phyloP scores from a whole-genome alignment of 2,113 vertebrate species.

The Percopsis transmontana region DNA sequence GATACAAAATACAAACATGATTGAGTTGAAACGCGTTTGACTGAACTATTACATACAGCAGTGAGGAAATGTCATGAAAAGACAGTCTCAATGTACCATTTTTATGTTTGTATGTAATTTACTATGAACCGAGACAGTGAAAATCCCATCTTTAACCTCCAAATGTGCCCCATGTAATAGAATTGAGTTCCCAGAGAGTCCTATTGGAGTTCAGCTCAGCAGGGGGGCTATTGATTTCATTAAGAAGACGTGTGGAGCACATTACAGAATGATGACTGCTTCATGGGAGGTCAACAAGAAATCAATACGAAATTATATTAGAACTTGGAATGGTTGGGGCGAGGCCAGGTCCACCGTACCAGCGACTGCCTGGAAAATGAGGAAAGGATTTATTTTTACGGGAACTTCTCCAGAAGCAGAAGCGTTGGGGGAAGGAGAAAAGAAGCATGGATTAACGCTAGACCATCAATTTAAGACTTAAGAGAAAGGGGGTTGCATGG shows the following conservation, averaged over 20 bases:
- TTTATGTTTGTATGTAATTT: conserved; percentile 16
- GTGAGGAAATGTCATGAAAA: not conserved
- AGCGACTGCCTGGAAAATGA: conserved; percentile 45
- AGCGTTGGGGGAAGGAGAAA: conserved; percentile 28
- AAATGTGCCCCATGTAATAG: conserved; percentile 51
- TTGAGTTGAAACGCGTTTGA: not conserved
- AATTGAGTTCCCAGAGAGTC: conserved; percentile 60
- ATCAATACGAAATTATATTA: conserved; percentile 84
- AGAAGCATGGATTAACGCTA: conserved; percentile 34
- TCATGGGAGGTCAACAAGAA: conserved; percentile 84
- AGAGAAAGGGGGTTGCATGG: not conserved
- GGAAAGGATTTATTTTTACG: conserved; percentile 40
- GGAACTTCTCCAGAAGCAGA: conserved; percentile 49
- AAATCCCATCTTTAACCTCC: conserved; percentile 44
- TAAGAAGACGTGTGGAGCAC: conserved; percentile 78
- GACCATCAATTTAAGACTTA: conserved; percentile 34
- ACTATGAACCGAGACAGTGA: conserved; percentile 25
- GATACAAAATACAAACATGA: conserved; percentile 16
- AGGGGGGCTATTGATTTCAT: conserved; percentile 81
- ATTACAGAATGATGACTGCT: conserved; percentile 84
- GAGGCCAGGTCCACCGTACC: conserved; percentile 53
- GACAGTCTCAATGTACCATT: conserved; percentile 3
- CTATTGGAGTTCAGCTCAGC: conserved; percentile 60
- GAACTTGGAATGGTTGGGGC: conserved; percentile 62
- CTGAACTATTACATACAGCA: not conserved